phyloP scores from a whole-genome alignment of 2,113 vertebrate species.

The Orycteropus afer region DNA sequence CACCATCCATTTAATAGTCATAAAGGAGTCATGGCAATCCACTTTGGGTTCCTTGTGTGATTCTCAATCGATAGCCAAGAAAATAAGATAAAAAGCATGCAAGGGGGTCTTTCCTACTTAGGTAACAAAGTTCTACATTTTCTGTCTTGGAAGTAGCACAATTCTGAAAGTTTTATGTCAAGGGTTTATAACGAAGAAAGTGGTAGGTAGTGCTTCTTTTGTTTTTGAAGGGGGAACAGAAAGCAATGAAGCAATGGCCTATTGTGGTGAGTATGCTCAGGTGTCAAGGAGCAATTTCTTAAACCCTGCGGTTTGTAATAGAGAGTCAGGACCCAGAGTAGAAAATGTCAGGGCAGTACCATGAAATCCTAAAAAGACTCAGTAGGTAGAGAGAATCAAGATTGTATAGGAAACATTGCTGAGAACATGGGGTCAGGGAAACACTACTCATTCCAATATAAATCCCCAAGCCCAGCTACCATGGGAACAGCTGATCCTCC shows the following conservation, averaged over 20 bases:
- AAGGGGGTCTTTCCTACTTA: slow-evolving; percentile 36
- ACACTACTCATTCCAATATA: slow-evolving; percentile 46
- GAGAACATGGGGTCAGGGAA: slow-evolving; percentile 54
- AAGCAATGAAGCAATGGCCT: slow-evolving; percentile 56
- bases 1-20: slow-evolving; percentile 43
- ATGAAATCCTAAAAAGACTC: slow-evolving; percentile 44
- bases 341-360: background rate
- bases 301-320: background rate
- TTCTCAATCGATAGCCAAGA: slow-evolving; percentile 69
- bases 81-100: slow-evolving; percentile 63
- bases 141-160: slow-evolving; percentile 68
- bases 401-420: background rate
- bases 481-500: slow-evolving; percentile 69
- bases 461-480: slow-evolving; percentile 56
- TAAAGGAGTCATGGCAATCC: background rate
- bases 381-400: background rate
- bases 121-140: slow-evolving; percentile 73
- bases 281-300: slow-evolving; percentile 38
- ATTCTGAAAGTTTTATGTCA: background rate
- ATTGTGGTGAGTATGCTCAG: slow-evolving; percentile 36
- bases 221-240: slow-evolving; percentile 35
- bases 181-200: slow-evolving; percentile 75
- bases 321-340: background rate
- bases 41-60: background rate
- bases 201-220: slow-evolving; percentile 72